Conservation (phyloP, 2,888 invertebrate species). For the Monopis laevigella region DNA sequence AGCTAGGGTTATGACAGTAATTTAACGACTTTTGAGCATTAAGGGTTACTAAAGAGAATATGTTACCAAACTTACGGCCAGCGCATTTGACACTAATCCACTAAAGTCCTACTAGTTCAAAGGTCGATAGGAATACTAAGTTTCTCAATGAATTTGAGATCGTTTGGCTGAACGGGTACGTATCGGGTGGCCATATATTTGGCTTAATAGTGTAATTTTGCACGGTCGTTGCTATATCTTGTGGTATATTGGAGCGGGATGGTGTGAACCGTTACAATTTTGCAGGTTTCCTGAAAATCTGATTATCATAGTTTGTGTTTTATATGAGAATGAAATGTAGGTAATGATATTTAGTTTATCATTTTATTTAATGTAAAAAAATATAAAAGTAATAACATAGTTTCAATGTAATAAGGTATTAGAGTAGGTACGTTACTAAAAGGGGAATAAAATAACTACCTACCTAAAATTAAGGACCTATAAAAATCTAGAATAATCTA, state of each 20-base stretch:
- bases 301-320: too few species aligned
- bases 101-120: background rate
- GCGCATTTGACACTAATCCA: conserved; percentile 2
- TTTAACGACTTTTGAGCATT: too few species aligned
- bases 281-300: too few species aligned
- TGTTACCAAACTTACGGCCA: background rate
- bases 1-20: too few species aligned
- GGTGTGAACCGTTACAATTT: too few species aligned
- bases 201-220: conserved; percentile 44
- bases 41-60: too few species aligned
- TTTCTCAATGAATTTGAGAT: conserved; percentile 5
- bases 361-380: background rate
- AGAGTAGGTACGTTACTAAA: too few species aligned
- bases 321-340: too few species aligned
- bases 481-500: too few species aligned
- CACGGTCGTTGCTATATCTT: conserved; percentile 40
- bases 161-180: conserved; percentile 1
- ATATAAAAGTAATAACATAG: background rate
- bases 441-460: too few species aligned
- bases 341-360: too few species aligned
- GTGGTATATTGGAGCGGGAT: conserved; percentile 31
- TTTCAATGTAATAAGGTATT: background rate
- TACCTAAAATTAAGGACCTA: too few species aligned
- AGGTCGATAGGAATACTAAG: conserved; percentile 3
- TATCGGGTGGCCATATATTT: conserved; percentile 35